A percentile compares a stretch with the other conserved stretches of the same genome.
Evolutionary conservation across 1,140 invertebrate genomes (phyloP).

Genomic region (Trialeurodes vaporariorum): DNA sequence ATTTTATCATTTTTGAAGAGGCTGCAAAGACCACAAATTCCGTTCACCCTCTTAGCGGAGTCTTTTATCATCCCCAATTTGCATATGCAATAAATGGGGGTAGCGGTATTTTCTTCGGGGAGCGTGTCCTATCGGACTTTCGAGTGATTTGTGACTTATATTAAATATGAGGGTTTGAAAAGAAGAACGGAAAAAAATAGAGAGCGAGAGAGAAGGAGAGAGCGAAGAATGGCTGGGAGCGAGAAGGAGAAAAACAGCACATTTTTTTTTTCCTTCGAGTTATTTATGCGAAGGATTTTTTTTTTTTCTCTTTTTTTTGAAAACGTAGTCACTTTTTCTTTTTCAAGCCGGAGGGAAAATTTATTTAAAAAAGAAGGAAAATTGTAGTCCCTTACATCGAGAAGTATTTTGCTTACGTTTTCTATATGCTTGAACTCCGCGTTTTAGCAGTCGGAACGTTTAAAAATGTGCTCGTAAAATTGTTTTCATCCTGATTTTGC

Average conservation of each 20-base stretch:
- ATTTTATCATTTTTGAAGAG: slow-evolving; percentile 1
- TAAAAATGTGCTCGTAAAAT: too few species aligned
- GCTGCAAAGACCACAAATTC: background rate
- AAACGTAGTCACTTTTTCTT: background rate
- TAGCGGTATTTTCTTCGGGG: background rate
- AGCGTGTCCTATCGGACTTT: background rate
- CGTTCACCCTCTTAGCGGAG: background rate
- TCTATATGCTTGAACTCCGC: too few species aligned
- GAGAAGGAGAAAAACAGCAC: background rate
- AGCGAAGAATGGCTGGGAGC: too few species aligned
- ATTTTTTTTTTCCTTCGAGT: background rate
- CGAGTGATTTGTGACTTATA: background rate
- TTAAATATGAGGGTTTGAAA: background rate
- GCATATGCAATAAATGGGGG: background rate
- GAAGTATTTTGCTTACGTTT: too few species aligned
- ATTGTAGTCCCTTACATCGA: too few species aligned
- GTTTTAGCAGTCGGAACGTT: too few species aligned
- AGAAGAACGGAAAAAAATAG: background rate
- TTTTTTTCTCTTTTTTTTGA: background rate
- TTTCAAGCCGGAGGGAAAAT: background rate
- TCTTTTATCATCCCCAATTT: background rate
- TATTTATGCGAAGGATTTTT: background rate
- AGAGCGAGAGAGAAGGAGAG: background rate
- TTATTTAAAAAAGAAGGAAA: background rate
- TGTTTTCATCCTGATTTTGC: too few species aligned